phyloP scores from a whole-genome alignment of 2,888 invertebrate species.

The Linnaemya vulpina region DNA sequence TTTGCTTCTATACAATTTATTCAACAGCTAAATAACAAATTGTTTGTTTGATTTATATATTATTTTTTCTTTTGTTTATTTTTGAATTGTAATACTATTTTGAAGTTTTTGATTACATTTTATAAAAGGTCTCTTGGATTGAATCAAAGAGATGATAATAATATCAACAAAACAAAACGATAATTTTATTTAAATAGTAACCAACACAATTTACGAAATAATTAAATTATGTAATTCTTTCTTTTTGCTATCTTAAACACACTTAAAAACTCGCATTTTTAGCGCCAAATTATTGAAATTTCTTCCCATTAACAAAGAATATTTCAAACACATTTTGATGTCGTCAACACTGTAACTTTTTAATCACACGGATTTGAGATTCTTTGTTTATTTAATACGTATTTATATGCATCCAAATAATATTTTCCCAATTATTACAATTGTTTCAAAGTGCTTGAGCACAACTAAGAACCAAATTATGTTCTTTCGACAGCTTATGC shows the following conservation, averaged over 20 bases:
- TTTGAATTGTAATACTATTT: conserved; percentile 25
- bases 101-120: conserved; percentile 16
- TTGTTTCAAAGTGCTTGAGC: conserved; percentile 63
- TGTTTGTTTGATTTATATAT: conserved; percentile 10
- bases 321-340: conserved; percentile 75
- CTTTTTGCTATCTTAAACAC: conserved; percentile 23
- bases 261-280: conserved; percentile 60
- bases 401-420: background rate
- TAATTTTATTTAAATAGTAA: background rate
- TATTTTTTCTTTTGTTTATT: conserved; percentile 31
- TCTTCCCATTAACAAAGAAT: conserved; percentile 73
- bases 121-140: conserved; percentile 33
- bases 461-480: conserved; percentile 63
- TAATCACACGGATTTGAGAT: background rate
- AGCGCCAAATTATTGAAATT: conserved; percentile 72
- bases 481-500: conserved; percentile 54
- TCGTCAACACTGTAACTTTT: background rate
- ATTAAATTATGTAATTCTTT: background rate
- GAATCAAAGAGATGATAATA: background rate
- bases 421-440: conserved; percentile 32
- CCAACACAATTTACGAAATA: conserved; percentile 32
- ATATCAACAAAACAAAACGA: background rate
- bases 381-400: background rate
- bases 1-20: conserved; percentile 36
- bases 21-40: conserved; percentile 15